Percentiles rank a stretch among this genome's conserved stretches.
phyloP scores from a whole-genome alignment of 2,797 vertebrate genomes.

The Micromesistius poutassou region DNA sequence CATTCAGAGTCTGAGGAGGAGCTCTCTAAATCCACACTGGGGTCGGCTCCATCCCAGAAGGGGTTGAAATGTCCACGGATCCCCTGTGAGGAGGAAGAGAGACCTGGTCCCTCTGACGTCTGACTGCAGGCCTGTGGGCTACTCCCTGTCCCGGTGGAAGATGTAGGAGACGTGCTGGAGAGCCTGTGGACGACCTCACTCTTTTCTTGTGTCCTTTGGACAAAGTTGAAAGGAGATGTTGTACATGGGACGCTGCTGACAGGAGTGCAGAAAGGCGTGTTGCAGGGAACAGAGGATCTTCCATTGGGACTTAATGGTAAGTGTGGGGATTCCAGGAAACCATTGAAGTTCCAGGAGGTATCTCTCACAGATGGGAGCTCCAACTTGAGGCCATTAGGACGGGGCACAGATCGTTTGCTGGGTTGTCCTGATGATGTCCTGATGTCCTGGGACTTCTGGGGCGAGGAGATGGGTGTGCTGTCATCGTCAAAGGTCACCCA shows the following conservation, averaged over 20 bases:
- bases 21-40: conserved; percentile 55
- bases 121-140: conserved; percentile 25
- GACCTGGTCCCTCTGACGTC: conserved; percentile 53
- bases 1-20: conserved; percentile 73
- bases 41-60: conserved; percentile 80
- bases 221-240: conserved; percentile 66
- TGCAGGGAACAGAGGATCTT: conserved; percentile 84
- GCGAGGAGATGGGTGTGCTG: conserved; percentile 72
- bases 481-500: conserved; percentile 99
- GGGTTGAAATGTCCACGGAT: conserved; percentile 85
- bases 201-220: conserved; percentile 61
- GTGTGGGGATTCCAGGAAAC: conserved; percentile 81
- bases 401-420: conserved; percentile 74
- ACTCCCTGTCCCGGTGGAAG: conserved; percentile 46
- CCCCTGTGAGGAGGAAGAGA: conserved; percentile 73
- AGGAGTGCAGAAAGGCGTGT: conserved; percentile 87
- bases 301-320: conserved; percentile 75
- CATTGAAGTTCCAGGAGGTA: conserved; percentile 74
- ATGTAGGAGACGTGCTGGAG: conserved; percentile 45
- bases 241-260: conserved; percentile 76
- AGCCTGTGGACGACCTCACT: conserved; percentile 57
- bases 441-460: conserved; percentile 74
- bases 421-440: conserved; percentile 47
- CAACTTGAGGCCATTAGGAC: conserved; percentile 88
- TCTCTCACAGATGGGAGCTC: conserved; percentile 77